Conservation (phyloP, 2,113 vertebrate species). For the Rhea americana region DNA sequence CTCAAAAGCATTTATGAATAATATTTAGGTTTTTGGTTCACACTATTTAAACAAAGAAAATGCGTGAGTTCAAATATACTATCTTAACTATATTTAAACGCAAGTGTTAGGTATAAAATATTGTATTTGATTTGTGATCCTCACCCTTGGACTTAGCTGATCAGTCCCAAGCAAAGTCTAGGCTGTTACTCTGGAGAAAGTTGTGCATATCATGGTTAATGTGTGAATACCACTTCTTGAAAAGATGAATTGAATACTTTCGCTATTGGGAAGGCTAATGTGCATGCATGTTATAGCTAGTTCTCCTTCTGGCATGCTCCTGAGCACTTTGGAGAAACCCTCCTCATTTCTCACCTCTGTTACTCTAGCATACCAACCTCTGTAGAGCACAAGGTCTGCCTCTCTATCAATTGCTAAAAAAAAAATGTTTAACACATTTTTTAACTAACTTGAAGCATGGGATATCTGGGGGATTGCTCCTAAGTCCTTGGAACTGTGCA, state of each 20-base stretch:
- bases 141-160: not conserved
- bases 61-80: not conserved
- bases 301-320: accelerated
- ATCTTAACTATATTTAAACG: not conserved
- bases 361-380: not conserved
- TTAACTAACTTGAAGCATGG: not conserved
- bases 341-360: not conserved
- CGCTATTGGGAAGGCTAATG: not conserved
- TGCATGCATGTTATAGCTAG: not conserved
- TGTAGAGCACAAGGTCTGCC: not conserved
- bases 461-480: not conserved
- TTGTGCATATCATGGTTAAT: accelerated
- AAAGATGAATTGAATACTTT: not conserved
- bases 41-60: not conserved
- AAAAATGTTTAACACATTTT: not conserved
- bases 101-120: not conserved
- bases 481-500: not conserved
- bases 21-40: not conserved
- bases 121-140: not conserved
- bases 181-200: not conserved
- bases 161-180: not conserved
- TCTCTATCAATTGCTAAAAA: not conserved
- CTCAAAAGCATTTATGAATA: not conserved
- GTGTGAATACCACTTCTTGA: not conserved
- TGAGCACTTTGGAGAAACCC: not conserved